These are phyloP conservation scores for Cataglyphis altisquamis DNA, from an alignment of 2,888 invertebrate species.

Conservation along the genomic window DNA sequence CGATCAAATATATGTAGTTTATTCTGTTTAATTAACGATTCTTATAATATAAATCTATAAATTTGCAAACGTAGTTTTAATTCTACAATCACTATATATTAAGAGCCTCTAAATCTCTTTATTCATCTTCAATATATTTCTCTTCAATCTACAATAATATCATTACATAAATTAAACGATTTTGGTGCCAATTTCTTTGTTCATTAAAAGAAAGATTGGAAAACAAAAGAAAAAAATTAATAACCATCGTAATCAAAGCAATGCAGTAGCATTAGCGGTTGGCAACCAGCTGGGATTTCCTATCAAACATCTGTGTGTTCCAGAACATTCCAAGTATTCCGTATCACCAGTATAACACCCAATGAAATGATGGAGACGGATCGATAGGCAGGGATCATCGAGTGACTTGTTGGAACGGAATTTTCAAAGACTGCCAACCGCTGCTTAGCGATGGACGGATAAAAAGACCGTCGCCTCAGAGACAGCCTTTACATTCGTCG, in stretches of 20 bases:
- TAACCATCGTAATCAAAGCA: slow-evolving; percentile 31
- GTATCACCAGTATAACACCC: neutral
- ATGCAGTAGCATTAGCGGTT: neutral
- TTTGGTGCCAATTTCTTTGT: neutral
- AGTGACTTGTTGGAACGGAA: neutral
- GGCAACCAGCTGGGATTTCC: slow-evolving; percentile 27
- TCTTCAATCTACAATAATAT: neutral
- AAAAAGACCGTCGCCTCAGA: slow-evolving; percentile 56
- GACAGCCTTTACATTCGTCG: slow-evolving; percentile 62
- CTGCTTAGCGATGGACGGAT: slow-evolving; percentile 29
- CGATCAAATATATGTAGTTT: neutral
- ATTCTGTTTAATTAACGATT: neutral
- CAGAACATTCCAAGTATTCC: slow-evolving; percentile 13
- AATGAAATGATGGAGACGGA: neutral
- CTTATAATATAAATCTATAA: neutral
- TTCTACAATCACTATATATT: neutral
- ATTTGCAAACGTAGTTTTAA: neutral
- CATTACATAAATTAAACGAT: neutral
- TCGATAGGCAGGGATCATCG: neutral
- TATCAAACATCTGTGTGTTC: neutral
- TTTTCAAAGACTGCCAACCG: slow-evolving; percentile 37
- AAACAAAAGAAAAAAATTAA: slow-evolving; percentile 24
- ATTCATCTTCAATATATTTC: neutral
- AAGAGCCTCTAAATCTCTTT: neutral
- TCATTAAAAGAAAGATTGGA: neutral